These are phyloP conservation scores for Drosophila robusta DNA, from an alignment of 2,888 invertebrate genomes.

Conservation along the genomic window DNA sequence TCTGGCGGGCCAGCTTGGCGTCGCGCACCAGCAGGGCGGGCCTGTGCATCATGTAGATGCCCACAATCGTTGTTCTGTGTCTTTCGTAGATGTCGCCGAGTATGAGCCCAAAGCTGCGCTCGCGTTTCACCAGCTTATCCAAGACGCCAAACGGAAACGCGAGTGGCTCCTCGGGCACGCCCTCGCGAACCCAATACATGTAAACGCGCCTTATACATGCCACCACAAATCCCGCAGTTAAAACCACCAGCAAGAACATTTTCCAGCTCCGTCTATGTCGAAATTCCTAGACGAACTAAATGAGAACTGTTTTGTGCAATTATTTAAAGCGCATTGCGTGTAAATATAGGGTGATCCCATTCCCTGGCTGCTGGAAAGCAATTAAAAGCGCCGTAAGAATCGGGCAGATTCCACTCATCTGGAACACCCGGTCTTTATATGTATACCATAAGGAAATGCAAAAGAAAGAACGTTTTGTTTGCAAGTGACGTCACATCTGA, in stretches of 20 bases:
- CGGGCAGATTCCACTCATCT: neutral
- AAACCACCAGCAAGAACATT: slow-evolving; percentile 61
- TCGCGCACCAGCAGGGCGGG: slow-evolving; percentile 88
- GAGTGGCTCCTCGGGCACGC: slow-evolving; percentile 87
- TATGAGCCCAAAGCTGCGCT: slow-evolving; percentile 87
- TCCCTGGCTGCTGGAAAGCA: neutral
- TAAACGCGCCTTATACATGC: slow-evolving; percentile 60
- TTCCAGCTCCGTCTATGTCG: neutral
- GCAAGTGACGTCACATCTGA: neutral
- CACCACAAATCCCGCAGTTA: slow-evolving; percentile 37
- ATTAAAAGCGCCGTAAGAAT: neutral
- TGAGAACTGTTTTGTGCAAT: neutral
- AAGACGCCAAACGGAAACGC: slow-evolving; percentile 89
- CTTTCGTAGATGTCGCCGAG: slow-evolving; percentile 87
- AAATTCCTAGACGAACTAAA: slow-evolving; percentile 24
- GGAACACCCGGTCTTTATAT: neutral
- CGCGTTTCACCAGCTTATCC: slow-evolving; percentile 86
- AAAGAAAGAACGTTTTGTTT: neutral
- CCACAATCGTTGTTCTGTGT: slow-evolving; percentile 84
- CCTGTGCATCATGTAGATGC: slow-evolving; percentile 88
- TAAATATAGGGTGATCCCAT: neutral
- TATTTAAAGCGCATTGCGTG: neutral
- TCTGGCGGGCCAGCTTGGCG: slow-evolving; percentile 87
- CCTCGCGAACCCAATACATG: slow-evolving; percentile 86
- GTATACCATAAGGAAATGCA: neutral